phyloP scores from a whole-genome alignment of 2,888 invertebrate species.

The Phragmatobia fuliginosa region DNA sequence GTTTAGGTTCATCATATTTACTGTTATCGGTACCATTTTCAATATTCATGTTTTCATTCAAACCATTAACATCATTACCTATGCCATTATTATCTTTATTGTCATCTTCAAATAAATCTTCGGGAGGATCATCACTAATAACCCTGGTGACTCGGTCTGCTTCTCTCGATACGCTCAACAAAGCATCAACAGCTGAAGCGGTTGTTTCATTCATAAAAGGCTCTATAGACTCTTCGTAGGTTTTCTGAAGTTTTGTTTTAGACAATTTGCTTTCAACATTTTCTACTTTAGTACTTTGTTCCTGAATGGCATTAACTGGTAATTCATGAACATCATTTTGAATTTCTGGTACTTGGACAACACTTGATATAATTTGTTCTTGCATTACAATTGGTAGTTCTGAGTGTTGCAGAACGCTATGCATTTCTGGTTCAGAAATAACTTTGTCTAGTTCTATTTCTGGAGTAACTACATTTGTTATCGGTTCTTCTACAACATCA shows the following conservation, averaged over 20 bases:
- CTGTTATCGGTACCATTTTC: conserved; percentile 35
- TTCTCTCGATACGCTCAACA: conserved; percentile 79
- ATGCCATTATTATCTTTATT: conserved; percentile 62
- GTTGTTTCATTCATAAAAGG: conserved; percentile 77
- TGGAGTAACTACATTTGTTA: not conserved
- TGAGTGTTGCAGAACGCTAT: not conserved
- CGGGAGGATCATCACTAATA: conserved; percentile 78
- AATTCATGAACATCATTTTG: conserved; percentile 6
- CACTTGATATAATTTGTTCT: conserved; percentile 1
- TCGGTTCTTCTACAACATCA: conserved; percentile 1
- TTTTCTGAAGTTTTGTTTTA: conserved; percentile 42
- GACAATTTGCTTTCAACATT: conserved; percentile 32
- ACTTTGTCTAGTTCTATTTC: not conserved
- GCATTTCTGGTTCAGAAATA: not conserved
- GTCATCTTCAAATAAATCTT: conserved; percentile 82
- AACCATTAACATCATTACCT: conserved; percentile 57
- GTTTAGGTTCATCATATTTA: conserved; percentile 32
- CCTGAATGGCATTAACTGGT: not conserved
- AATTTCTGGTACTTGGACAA: conserved; percentile 5
- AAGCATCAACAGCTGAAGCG: conserved; percentile 81
- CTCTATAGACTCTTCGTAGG: conserved; percentile 51
- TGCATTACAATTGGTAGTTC: not conserved
- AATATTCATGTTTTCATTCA: conserved; percentile 47
- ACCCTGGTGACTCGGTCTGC: conserved; percentile 76
- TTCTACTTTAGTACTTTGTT: conserved; percentile 6